Percentiles rank a stretch among this genome's conserved stretches.
Conservation (phyloP, 2,113 vertebrate species). For the Budorcas taxicolor region DNA sequence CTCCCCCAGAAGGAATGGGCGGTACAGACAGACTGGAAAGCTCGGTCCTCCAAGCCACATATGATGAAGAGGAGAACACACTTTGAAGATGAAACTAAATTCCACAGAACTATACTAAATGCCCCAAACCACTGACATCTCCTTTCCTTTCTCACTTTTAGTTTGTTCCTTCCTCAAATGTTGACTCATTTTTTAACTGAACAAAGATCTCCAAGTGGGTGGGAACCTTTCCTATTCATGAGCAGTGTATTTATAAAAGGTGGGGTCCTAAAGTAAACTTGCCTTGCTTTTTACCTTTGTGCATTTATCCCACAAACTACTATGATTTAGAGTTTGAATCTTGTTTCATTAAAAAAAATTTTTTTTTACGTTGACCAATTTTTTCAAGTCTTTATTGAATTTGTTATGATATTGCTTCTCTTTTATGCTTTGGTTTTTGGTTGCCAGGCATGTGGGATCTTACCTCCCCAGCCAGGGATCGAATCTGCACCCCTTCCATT, state of each 20-base stretch:
- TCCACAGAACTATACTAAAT: neutral
- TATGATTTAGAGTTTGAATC: neutral
- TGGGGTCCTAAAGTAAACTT: neutral
- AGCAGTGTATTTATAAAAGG: neutral
- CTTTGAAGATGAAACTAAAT: neutral
- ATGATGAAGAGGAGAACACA: neutral
- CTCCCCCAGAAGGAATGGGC: neutral
- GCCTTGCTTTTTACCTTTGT: neutral
- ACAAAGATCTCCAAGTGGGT: neutral
- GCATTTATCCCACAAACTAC: neutral
- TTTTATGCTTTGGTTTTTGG: neutral
- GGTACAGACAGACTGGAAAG: neutral
- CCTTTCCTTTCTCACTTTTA: conserved; percentile 19
- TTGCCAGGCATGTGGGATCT: neutral
- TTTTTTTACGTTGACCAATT: neutral
- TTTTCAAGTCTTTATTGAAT: neutral
- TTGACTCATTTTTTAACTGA: neutral
- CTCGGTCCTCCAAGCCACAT: neutral
- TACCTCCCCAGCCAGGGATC: neutral
- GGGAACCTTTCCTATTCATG: neutral
- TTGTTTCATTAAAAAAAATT: neutral
- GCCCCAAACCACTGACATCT: neutral
- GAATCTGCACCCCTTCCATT: neutral
- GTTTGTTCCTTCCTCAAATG: conserved; percentile 44
- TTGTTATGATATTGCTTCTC: neutral